Conservation (phyloP, 1,140 invertebrate species). For the Ectropis grisescens region DNA sequence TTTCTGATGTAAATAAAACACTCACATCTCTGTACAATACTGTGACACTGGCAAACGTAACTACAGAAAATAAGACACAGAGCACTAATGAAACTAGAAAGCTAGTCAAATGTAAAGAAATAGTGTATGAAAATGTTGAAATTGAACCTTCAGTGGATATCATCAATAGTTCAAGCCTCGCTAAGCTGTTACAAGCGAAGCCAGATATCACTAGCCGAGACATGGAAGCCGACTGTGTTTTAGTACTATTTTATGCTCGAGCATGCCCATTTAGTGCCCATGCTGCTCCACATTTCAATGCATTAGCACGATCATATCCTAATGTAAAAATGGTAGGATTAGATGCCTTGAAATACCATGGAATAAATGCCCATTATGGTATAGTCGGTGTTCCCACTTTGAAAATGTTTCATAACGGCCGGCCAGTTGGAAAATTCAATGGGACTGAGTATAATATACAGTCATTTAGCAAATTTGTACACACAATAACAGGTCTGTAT, state of each 20-base stretch:
- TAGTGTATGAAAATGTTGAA: conserved; percentile 38
- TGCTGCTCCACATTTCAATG: conserved; percentile 92
- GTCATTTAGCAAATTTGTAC: conserved; percentile 86
- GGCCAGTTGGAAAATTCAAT: conserved; percentile 89
- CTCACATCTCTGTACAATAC: conserved; percentile 50
- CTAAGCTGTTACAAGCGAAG: conserved; percentile 50
- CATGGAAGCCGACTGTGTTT: conserved; percentile 74
- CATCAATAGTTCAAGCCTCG: conserved; percentile 49
- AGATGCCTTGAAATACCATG: conserved; percentile 88
- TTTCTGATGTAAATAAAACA: conserved; percentile 55
- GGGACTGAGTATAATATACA: conserved; percentile 85
- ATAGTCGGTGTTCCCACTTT: conserved; percentile 94
- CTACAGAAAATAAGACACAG: conserved; percentile 41
- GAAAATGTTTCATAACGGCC: conserved; percentile 93
- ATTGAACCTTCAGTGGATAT: conserved; percentile 50
- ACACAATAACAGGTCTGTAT: conserved; percentile 81
- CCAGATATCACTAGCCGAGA: conserved; percentile 52
- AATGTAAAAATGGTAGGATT: conserved; percentile 90
- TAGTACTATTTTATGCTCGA: conserved; percentile 91
- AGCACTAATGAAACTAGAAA: conserved; percentile 53
- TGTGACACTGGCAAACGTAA: conserved; percentile 45
- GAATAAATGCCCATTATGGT: conserved; percentile 93
- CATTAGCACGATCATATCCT: conserved; percentile 86
- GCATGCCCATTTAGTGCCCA: conserved; percentile 92
- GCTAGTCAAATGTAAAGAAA: conserved; percentile 57